Evolutionary conservation across 2,797 vertebrate species (phyloP).

Genomic region (Balearica regulorum): DNA sequence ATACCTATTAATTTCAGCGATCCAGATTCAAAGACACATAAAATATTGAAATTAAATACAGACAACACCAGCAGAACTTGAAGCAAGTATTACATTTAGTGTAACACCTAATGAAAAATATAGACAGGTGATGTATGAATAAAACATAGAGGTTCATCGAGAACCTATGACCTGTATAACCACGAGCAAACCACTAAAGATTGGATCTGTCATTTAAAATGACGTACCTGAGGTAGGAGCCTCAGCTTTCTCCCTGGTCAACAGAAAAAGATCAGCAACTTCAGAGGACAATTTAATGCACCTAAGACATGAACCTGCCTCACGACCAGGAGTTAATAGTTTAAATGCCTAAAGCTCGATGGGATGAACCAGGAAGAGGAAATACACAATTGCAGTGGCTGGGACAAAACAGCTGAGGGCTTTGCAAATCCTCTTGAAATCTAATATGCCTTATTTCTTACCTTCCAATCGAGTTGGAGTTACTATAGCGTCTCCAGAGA

Average conservation of each 20-base stretch:
- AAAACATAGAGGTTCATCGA: neutral
- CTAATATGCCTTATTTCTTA: neutral
- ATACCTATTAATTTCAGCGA: neutral
- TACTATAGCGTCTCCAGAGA: neutral
- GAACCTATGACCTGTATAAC: neutral
- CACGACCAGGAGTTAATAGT: neutral
- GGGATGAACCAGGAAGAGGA: neutral
- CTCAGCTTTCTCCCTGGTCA: neutral
- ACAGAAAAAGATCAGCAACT: neutral
- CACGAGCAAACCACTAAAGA: neutral
- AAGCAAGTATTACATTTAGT: neutral
- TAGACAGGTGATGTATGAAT: neutral
- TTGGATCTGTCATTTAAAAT: neutral
- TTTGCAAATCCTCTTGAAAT: slow-evolving; percentile 25
- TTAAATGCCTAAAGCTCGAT: neutral
- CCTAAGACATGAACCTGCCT: neutral
- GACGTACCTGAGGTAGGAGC: neutral
- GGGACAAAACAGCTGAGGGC: neutral
- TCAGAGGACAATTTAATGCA: neutral
- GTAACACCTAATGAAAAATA: neutral
- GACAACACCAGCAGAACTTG: neutral
- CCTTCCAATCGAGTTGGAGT: neutral
- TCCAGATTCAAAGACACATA: neutral
- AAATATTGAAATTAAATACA: neutral
- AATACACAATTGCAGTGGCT: neutral